phyloP scores from a whole-genome alignment of 1,140 invertebrate genomes.

The Drosophila nannoptera region DNA sequence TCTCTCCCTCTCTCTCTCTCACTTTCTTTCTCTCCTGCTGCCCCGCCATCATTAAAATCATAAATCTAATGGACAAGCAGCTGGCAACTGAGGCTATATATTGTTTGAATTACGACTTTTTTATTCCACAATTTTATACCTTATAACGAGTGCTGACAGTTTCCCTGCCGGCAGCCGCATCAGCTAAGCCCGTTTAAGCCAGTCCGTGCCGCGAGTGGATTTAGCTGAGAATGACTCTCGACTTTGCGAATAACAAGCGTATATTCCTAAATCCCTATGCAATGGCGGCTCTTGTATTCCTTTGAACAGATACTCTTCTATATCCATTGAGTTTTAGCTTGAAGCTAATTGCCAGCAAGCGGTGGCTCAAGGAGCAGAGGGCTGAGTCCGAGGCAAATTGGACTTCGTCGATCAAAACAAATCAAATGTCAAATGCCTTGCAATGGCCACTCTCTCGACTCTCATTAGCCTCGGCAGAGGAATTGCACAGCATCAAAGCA shows the following conservation, averaged over 20 bases:
- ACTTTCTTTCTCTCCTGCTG: background rate
- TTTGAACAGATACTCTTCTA: no score
- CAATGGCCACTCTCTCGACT: background rate
- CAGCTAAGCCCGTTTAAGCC: no score
- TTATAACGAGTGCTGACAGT: background rate
- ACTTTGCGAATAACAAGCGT: no score
- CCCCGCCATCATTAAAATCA: conserved; percentile 62
- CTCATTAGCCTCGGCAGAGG: conserved; percentile 2
- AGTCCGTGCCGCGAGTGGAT: no score
- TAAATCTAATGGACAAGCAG: conserved; percentile 66
- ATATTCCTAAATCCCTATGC: no score
- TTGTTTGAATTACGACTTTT: conserved; percentile 50
- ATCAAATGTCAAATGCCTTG: background rate
- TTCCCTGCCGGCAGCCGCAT: conserved; percentile 1
- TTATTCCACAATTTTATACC: background rate
- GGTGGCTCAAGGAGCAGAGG: no score
- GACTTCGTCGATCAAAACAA: background rate
- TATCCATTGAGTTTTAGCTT: no score
- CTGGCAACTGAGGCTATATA: conserved; percentile 47
- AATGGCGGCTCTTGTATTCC: no score
- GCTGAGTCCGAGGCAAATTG: background rate
- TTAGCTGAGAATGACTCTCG: no score
- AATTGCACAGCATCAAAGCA: conserved; percentile 49
- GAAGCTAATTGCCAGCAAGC: no score
- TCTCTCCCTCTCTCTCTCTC: background rate